Percentiles rank a stretch among this genome's conserved stretches.
phyloP scores from a whole-genome alignment of 64 coral and sea anemone species.

The Montipora foliosa region DNA sequence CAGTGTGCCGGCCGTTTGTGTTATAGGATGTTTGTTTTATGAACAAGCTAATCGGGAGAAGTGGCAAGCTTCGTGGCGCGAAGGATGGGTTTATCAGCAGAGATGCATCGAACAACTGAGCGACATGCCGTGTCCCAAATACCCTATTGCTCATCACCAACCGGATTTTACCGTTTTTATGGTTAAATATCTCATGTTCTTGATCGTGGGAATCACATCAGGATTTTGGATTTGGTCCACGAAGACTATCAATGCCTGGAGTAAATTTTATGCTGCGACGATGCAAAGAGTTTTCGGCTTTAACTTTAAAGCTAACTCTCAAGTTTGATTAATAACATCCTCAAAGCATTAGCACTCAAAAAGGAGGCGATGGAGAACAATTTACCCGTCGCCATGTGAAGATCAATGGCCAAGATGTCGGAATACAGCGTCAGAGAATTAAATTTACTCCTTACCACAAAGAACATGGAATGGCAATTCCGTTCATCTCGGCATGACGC shows the following conservation, averaged over 20 bases:
- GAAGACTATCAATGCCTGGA: constrained; percentile 92
- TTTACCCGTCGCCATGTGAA: neutral
- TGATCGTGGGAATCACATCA: constrained; percentile 96
- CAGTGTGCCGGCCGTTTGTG: constrained; percentile 80
- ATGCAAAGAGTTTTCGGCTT: neutral
- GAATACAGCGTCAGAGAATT: neutral
- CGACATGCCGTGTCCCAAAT: constrained; percentile 61
- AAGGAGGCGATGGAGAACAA: neutral
- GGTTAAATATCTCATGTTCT: constrained; percentile 97
- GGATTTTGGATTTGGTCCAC: constrained; percentile 99
- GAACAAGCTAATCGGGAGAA: constrained; percentile 86
- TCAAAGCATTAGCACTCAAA: neutral
- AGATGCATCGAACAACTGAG: constrained; percentile 74
- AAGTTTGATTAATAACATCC: neutral
- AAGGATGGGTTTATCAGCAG: constrained; percentile 88
- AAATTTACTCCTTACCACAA: constrained; percentile 1
- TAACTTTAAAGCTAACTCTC: neutral
- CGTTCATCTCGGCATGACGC: constrained; percentile 19
- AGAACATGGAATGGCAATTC: neutral
- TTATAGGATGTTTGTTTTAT: constrained; percentile 92
- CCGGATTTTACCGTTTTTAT: constrained; percentile 98
- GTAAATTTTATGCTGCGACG: constrained; percentile 55
- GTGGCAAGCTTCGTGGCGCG: constrained; percentile 87
- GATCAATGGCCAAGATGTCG: no score
- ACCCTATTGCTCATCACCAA: constrained; percentile 61